A percentile compares a stretch with the other conserved stretches of the same genome.
These are phyloP conservation scores for Protosalanx chinensis DNA, from an alignment of 2,797 vertebrate species.

Conservation along the genomic window DNA sequence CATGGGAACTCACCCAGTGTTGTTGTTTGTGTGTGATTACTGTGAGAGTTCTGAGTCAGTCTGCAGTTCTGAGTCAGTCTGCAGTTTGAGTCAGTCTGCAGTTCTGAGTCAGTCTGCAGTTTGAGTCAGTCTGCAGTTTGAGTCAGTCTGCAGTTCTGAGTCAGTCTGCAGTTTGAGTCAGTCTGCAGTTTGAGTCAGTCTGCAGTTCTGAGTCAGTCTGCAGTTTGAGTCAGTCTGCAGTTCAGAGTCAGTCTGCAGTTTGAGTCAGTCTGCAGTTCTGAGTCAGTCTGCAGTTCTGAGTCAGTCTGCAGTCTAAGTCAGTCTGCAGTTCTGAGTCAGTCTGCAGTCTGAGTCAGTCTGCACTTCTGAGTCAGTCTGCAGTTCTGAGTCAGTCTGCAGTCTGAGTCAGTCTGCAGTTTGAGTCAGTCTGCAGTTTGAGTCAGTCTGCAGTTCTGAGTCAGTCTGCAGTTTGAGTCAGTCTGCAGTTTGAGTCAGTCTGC, in stretches of 20 bases:
- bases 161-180: neutral
- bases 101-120: neutral
- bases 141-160: too few species aligned
- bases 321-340: neutral
- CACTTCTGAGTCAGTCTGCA: too few species aligned
- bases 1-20: neutral
- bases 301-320: neutral
- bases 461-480: neutral
- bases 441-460: neutral
- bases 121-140: too few species aligned
- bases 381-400: neutral
- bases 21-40: conserved; percentile 2
- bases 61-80: neutral
- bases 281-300: neutral
- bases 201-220: neutral
- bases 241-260: neutral
- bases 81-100: neutral
- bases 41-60: too few species aligned
- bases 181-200: neutral
- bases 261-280: neutral
- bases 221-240: neutral
- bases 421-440: neutral
- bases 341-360: neutral
- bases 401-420: neutral
- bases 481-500: neutral